Evolutionary conservation across 2,113 vertebrate genomes (phyloP), one percentile per base, ranked within the genome.

Genomic region (Mastomys natalensis): DNA sequence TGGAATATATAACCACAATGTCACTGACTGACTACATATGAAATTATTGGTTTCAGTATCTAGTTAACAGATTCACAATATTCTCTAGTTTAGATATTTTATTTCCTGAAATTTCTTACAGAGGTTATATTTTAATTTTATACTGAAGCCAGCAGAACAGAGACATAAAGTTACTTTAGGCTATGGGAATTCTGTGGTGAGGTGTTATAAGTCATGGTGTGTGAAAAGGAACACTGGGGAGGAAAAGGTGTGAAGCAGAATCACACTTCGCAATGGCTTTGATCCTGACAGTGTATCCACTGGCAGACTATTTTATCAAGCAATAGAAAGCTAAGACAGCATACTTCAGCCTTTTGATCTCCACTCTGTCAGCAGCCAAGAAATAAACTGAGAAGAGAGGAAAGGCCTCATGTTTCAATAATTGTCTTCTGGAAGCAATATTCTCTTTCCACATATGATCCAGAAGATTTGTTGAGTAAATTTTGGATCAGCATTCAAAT

Each of bases 381-480:
- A 66, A 31, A 45, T 66, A 62, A 86, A 86, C 40, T 45, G 60
- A 66, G 43, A 64, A 91, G 76, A 77, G 64, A 90, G 7, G 45
- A 48, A 40, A 92, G 76, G 76, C 78, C 62, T 86, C 88, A 74
- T 45, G 29, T 58, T 53, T 73, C 74, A 90, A 31, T 94, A 53
- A 74, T 95, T 88, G 48, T 87, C 97, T 40, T 97, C 66, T 82
- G 82, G 72, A 95, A 95, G 76, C 88, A 37, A 84, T 70, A 72
- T 87, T 82, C 58, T 72, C 86, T 92, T 95, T 87, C 88, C 76
- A 93, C 93, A 53, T 93, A 24, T 95, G 92, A 95, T 85, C 89
- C 93, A 62, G 64, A 94, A 90, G 88, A 97, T 98, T 76, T 93
- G 95, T 76, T 72, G 77, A 87, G 24, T 31, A 72, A 91, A 82